Evolutionary conservation across 2,797 vertebrate genomes (phyloP).

Genomic region (Mus spretus): DNA sequence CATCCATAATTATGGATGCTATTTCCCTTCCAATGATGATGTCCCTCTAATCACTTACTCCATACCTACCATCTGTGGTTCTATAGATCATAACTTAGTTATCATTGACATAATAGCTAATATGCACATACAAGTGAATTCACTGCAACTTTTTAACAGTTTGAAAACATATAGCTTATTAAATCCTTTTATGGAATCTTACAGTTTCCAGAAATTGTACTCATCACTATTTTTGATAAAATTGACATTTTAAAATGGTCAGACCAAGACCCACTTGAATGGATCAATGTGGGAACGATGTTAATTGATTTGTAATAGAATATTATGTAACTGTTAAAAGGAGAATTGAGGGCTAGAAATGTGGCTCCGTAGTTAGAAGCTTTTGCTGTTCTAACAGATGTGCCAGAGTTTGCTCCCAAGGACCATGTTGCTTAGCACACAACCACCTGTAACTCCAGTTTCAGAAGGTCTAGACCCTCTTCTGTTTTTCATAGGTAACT

Average conservation of each 20-base stretch:
- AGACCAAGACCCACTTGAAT: constrained; percentile 24
- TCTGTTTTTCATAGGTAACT: no score
- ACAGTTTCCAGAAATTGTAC: not conserved
- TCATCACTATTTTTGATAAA: not conserved
- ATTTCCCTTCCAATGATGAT: not conserved
- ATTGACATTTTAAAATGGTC: constrained; percentile 33
- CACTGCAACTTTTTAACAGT: not conserved
- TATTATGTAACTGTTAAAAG: not conserved
- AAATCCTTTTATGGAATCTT: not conserved
- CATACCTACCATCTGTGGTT: not conserved
- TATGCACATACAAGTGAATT: not conserved
- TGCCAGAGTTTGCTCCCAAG: not conserved
- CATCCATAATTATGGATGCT: not conserved
- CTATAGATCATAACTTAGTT: not conserved
- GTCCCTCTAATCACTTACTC: not conserved
- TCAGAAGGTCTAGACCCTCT: not conserved
- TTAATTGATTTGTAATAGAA: not conserved
- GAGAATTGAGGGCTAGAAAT: not conserved
- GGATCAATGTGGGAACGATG: not conserved
- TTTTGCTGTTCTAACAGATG: not conserved
- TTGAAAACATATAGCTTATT: not conserved
- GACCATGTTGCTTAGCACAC: not conserved
- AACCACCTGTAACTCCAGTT: not conserved
- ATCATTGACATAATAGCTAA: not conserved
- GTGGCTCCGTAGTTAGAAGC: not conserved